phyloP scores from a whole-genome alignment of 2,113 vertebrate species.

The Dromaius novaehollandiae region DNA sequence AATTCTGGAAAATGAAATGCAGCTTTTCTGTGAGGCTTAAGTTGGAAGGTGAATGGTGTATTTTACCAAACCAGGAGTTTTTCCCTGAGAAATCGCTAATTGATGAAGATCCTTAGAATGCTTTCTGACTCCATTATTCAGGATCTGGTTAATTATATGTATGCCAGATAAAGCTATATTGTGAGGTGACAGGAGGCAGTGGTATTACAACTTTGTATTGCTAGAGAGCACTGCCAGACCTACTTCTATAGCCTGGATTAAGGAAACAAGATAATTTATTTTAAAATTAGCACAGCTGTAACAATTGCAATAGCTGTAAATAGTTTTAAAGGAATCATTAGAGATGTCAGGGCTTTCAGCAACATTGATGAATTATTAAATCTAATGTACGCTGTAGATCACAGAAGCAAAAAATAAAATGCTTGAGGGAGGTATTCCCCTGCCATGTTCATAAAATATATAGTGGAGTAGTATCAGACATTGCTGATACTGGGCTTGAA shows the following conservation, averaged over 20 bases:
- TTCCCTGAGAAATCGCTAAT: not conserved
- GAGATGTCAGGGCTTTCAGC: constrained; percentile 2
- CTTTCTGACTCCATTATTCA: not conserved
- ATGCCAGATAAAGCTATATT: not conserved
- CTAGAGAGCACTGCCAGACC: not conserved
- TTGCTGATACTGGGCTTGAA: not conserved
- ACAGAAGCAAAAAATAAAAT: constrained; percentile 5
- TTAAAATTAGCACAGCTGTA: constrained; percentile 2
- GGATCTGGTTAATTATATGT: not conserved
- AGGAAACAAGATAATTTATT: not conserved
- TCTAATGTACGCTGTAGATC: not conserved
- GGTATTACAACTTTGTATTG: not conserved
- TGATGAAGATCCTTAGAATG: not conserved
- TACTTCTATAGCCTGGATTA: not conserved
- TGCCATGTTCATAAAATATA: not conserved
- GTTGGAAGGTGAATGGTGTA: not conserved
- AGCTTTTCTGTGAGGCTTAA: not conserved
- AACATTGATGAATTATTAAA: constrained; percentile 19
- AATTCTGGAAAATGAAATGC: not conserved
- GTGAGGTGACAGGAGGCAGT: not conserved
- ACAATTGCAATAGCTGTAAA: constrained; percentile 8
- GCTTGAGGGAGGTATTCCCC: not conserved
- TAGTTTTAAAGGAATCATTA: constrained; percentile 36
- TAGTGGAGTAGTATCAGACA: not conserved
- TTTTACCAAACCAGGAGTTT: not conserved